Base-by-base conservation (phyloP, 2,113 vertebrate genomes). In the Tachysurus vachellii region DNA sequence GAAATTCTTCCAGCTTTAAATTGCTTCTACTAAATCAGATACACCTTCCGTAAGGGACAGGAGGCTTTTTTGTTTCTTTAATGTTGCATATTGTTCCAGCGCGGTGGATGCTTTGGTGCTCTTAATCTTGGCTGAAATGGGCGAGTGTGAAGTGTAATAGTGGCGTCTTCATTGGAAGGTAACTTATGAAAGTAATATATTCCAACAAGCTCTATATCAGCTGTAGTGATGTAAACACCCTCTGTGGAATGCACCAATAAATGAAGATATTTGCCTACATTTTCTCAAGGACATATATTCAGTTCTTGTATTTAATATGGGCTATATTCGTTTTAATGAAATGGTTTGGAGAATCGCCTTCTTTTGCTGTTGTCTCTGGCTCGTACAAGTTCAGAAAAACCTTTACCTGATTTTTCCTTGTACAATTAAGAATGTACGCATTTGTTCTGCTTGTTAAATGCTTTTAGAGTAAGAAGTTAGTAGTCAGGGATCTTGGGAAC, bases 1-100 rank as follows among this genome's bases (percentile, higher is more conserved):
- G 93, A 92, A 92, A 92, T 93, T 93, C 92, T 93, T 96, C 95
- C 94, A 94, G 96, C 96, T 95, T 95, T 96, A 97, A 95, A 95
- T 95, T 94, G 94, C 93, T 91, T 94, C 90, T 88, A 91, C 83
- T 95, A 95, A 95, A 94, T 95, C 94, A 95, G 85, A 81, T 91
- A 76, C 91, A 87, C 90, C 92, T 93, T 93, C 91, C 57, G 64
- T 90, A 92, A 92, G 86, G 92, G 90, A 94, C 94, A 91, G 82
- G 93, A 93, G 94, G 94, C 92, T 93, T 92, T 92, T 93, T 92
- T 93, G 84, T 92, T 92, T 93, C 87, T 92, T 93, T 93, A 93
- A 93, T 93, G 94, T 88, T 92, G 91, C 91, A 92, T 92, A 91
- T 91, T 90, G 85, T 93, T 91, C 93, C 91, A 88, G 92, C 92